These are phyloP conservation scores for Phoebastria nigripes DNA, from an alignment of 2,797 vertebrate genomes.

Conservation along the genomic window DNA sequence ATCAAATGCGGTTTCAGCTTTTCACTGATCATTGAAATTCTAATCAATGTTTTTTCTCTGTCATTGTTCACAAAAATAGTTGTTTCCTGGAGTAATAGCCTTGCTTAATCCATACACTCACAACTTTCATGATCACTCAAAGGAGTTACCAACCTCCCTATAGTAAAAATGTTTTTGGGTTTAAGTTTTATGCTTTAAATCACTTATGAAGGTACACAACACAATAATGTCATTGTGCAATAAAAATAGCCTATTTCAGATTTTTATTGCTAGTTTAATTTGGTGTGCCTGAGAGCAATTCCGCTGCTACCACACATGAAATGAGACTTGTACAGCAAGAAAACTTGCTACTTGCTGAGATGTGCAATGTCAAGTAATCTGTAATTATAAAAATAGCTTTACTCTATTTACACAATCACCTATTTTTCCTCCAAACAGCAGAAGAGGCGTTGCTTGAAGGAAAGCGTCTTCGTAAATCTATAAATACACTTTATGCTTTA, in stretches of 20 bases:
- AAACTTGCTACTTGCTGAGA: not conserved
- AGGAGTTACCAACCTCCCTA: not conserved
- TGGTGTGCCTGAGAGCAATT: not conserved
- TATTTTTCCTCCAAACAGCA: not conserved
- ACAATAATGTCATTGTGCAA: not conserved
- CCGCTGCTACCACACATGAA: not conserved
- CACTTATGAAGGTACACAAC: not conserved
- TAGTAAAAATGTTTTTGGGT: rapidly evolving
- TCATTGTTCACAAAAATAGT: not conserved
- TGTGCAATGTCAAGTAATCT: not conserved
- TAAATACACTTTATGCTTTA: not conserved
- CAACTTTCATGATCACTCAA: not conserved
- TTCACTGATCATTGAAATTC: not conserved
- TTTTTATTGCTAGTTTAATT: conserved; percentile 8
- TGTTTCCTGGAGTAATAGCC: not conserved
- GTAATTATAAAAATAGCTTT: not conserved
- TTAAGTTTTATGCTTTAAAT: not conserved
- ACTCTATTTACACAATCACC: not conserved
- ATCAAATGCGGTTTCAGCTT: not conserved
- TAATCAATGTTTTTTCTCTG: not conserved
- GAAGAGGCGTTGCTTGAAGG: not conserved
- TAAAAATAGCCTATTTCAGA: not conserved
- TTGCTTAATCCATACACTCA: not conserved
- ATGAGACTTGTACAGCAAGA: not conserved
- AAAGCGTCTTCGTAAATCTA: not conserved